Conservation (phyloP, 2,113 vertebrate genomes). For the Mirounga angustirostris region DNA sequence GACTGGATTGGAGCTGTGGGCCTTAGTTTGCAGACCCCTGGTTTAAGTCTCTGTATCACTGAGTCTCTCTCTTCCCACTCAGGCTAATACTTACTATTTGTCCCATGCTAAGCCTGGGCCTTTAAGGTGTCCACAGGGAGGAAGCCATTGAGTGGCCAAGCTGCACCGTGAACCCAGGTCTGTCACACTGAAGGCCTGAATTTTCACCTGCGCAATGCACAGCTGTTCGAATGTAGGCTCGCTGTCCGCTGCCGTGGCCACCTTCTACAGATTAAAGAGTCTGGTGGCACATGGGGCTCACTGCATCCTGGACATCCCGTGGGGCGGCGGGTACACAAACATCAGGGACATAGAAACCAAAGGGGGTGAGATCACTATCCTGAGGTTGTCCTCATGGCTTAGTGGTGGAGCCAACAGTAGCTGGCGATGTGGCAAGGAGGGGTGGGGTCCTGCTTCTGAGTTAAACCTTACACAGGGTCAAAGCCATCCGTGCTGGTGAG, state of each 20-base stretch:
- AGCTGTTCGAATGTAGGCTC: neutral
- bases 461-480: neutral
- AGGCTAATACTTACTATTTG: neutral
- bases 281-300: neutral
- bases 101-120: neutral
- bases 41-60: neutral
- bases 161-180: neutral
- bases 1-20: neutral
- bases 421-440: neutral
- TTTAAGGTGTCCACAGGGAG: neutral
- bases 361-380: rapidly evolving
- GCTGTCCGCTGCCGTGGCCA: neutral
- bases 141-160: neutral
- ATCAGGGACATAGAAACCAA: neutral
- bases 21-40: neutral
- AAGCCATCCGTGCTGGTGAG: neutral
- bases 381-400: no score
- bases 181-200: neutral
- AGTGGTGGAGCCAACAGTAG: neutral
- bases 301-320: neutral
- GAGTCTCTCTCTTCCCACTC: neutral
- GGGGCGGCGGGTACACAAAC: neutral
- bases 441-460: neutral
- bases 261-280: neutral
- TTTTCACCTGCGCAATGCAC: neutral